Evolutionary conservation across 2,888 invertebrate genomes (phyloP).

Genomic region (Harmothoe impar): DNA sequence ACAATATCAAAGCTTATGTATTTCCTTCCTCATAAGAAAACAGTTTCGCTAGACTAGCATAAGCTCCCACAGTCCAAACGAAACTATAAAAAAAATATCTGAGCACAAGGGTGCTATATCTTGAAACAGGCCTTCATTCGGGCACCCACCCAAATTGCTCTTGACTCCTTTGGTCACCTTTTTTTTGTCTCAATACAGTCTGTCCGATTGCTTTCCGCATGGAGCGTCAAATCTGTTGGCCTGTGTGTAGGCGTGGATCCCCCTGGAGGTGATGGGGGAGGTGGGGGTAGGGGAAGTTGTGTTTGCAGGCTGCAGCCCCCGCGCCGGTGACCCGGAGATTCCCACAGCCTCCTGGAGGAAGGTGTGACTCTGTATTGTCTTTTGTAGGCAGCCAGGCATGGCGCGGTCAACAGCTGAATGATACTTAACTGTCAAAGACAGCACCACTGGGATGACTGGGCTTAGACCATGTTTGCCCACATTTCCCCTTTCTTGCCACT

Average conservation of each 20-base stretch:
- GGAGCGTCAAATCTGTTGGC: not conserved
- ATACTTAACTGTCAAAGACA: slow-evolving; percentile 44
- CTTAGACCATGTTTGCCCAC: slow-evolving; percentile 46
- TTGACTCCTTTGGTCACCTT: not conserved
- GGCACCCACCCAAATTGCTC: not conserved
- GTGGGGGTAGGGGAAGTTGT: not conserved
- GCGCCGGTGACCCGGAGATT: slow-evolving; percentile 34
- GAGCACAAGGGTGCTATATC: too few species aligned
- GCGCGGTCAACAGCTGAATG: not conserved
- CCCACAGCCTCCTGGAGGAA: slow-evolving; percentile 37
- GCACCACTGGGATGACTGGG: not conserved
- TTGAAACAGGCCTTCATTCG: too few species aligned
- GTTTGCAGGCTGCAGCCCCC: not conserved
- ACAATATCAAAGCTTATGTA: too few species aligned
- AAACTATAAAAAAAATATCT: too few species aligned
- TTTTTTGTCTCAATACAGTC: not conserved
- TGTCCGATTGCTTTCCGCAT: not conserved
- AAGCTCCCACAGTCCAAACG: too few species aligned
- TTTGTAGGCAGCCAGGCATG: not conserved
- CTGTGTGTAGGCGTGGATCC: not conserved
- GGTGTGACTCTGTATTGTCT: slow-evolving; percentile 34
- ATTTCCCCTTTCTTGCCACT: slow-evolving; percentile 11
- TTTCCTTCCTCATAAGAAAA: too few species aligned
- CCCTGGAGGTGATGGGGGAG: not conserved
- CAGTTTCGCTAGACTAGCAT: too few species aligned